These are phyloP conservation scores for Plodia interpunctella DNA, from an alignment of 1,140 invertebrate species.

Conservation along the genomic window DNA sequence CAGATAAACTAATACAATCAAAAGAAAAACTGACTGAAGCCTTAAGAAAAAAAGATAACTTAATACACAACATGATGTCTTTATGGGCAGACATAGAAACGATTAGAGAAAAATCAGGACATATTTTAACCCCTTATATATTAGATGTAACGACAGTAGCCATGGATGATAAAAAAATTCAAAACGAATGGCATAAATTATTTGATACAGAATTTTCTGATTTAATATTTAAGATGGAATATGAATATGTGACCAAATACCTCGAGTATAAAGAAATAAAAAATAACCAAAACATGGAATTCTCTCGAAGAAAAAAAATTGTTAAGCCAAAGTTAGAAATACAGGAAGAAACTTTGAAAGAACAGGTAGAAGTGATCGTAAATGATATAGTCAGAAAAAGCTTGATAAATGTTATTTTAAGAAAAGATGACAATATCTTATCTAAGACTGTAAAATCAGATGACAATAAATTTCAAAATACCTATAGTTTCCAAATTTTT, in stretches of 20 bases:
- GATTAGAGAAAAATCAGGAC: conserved; percentile 41
- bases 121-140: conserved; percentile 29
- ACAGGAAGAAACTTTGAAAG: conserved; percentile 48
- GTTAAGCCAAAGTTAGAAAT: conserved; percentile 51
- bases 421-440: conserved; percentile 30
- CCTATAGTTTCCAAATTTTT: conserved; percentile 49
- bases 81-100: conserved; percentile 60
- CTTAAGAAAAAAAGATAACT: conserved; percentile 40
- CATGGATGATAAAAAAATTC: conserved; percentile 31
- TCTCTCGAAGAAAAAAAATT: conserved; percentile 28
- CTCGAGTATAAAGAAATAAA: conserved; percentile 55
- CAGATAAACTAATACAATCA: conserved; percentile 35
- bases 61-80: conserved; percentile 40
- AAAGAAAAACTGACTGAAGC: conserved; percentile 45
- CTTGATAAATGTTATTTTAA: conserved; percentile 37
- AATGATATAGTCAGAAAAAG: conserved; percentile 35
- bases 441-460: conserved; percentile 21
- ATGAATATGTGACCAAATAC: conserved; percentile 51
- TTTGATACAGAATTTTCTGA: conserved; percentile 56
- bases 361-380: conserved; percentile 40
- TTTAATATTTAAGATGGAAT: conserved; percentile 55
- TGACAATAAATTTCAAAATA: conserved; percentile 18
- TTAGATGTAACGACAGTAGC: conserved; percentile 32
- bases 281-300: conserved; percentile 19
- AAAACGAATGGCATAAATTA: conserved; percentile 42